A percentile compares a stretch with the other conserved stretches of the same genome.
Evolutionary conservation across 2,888 invertebrate genomes (phyloP).

Genomic region (Drosophila silvestris): DNA sequence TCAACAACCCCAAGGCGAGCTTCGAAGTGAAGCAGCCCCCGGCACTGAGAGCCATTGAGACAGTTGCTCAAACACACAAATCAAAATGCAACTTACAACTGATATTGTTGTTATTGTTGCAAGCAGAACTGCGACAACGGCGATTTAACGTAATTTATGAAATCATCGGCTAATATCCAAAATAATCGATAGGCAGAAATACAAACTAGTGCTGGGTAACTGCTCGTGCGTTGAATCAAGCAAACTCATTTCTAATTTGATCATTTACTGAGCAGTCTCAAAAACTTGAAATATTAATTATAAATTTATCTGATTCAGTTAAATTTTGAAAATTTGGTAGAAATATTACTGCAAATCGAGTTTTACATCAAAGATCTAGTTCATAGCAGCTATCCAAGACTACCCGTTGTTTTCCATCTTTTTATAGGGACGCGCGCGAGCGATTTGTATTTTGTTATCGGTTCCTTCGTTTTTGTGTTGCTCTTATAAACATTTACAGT

Average conservation of each 20-base stretch:
- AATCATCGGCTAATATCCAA: neutral
- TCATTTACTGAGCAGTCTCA: neutral
- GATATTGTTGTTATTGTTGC: conserved; percentile 19
- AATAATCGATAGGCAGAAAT: conserved; percentile 10
- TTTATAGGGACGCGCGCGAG: conserved; percentile 33
- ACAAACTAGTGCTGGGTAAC: conserved; percentile 22
- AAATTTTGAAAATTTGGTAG: too few relatives aligned
- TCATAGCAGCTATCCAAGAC: conserved; percentile 9
- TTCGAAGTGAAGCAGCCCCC: conserved; percentile 51
- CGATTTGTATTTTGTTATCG: conserved; percentile 34
- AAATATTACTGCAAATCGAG: neutral
- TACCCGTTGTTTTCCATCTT: neutral
- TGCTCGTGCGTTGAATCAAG: neutral
- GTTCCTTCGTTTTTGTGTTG: neutral
- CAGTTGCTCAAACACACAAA: conserved; percentile 34
- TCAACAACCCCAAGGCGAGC: conserved; percentile 62
- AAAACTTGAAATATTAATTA: too few relatives aligned
- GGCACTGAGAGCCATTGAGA: conserved; percentile 38
- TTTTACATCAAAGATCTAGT: neutral
- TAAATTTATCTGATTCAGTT: neutral
- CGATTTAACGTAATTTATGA: neutral
- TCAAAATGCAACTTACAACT: conserved; percentile 12
- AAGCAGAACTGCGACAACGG: conserved; percentile 3
- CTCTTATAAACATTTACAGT: conserved; percentile 51
- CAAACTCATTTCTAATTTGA: neutral